Evolutionary conservation across 2,888 invertebrate species (phyloP).

Genomic region (Hermaeophaga mercurialis): DNA sequence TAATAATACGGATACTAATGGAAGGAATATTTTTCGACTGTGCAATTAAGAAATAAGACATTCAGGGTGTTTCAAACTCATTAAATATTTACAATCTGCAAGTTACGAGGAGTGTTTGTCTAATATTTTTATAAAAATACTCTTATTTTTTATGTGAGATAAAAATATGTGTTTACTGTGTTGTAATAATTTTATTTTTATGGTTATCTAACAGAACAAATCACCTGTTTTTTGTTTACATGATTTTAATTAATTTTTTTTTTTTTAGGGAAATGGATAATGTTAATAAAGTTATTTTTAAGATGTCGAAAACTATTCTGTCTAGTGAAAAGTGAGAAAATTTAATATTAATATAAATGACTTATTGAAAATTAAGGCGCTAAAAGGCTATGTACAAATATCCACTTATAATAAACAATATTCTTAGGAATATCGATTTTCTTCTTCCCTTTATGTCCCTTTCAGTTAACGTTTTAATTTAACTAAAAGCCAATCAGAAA

Average conservation of each 20-base stretch:
- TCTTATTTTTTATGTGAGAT: too few relatives aligned
- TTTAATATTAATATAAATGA: conserved; percentile 45
- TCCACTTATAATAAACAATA: conserved; percentile 48
- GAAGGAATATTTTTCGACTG: conserved; percentile 22
- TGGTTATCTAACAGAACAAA: too few relatives aligned
- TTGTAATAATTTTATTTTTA: too few relatives aligned
- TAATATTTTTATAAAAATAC: too few relatives aligned
- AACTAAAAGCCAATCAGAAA: too few relatives aligned
- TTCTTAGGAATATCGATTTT: conserved; percentile 11
- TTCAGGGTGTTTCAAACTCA: conserved; percentile 1
- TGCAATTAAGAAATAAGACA: not conserved
- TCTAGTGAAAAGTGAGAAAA: conserved; percentile 48
- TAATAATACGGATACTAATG: conserved; percentile 14
- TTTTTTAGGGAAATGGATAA: too few relatives aligned
- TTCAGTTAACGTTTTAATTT: too few relatives aligned
- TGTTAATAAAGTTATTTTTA: conserved; percentile 11
- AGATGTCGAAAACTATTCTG: conserved; percentile 27
- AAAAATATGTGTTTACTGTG: too few relatives aligned
- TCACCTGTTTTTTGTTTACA: too few relatives aligned
- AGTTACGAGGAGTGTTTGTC: too few relatives aligned
- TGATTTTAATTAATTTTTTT: too few relatives aligned
- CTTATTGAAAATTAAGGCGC: conserved; percentile 28
- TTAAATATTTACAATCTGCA: not conserved
- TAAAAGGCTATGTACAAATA: conserved; percentile 52
- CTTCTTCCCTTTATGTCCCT: not conserved